phyloP scores from a whole-genome alignment of 2,113 vertebrate genomes.

The Pithys albifrons region DNA sequence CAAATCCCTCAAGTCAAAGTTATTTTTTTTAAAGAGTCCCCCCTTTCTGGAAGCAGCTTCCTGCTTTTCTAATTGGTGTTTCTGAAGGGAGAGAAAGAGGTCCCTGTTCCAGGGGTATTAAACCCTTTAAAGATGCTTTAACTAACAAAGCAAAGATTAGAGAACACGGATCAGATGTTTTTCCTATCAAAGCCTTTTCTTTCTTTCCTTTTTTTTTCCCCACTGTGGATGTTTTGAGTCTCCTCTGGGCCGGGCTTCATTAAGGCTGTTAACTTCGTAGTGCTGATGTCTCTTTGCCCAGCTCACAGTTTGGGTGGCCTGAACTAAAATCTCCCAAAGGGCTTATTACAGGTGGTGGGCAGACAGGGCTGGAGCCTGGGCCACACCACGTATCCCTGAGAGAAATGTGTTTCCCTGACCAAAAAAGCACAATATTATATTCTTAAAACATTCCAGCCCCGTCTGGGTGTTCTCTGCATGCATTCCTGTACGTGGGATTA shows the following conservation, averaged over 20 bases:
- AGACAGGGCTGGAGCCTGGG: constrained; percentile 77
- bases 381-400: constrained; percentile 71
- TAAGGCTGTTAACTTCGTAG: constrained; percentile 62
- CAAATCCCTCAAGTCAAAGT: neutral
- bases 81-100: constrained; percentile 42
- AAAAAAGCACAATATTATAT: constrained; percentile 77
- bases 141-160: constrained; percentile 56
- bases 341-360: constrained; percentile 84
- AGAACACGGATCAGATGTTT: constrained; percentile 63
- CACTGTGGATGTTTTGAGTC: constrained; percentile 42
- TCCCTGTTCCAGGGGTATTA: constrained; percentile 24
- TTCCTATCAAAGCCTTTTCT: constrained; percentile 63
- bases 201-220: constrained; percentile 48
- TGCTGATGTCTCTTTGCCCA: constrained; percentile 59
- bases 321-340: constrained; percentile 79
- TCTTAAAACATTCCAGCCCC: constrained; percentile 76
- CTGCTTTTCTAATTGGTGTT: constrained; percentile 45
- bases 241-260: constrained; percentile 58
- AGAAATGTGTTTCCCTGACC: constrained; percentile 76
- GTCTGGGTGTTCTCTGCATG: constrained; percentile 75
- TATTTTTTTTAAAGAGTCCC: neutral
- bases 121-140: constrained; percentile 39
- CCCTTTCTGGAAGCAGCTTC: constrained; percentile 5
- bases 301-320: constrained; percentile 88
- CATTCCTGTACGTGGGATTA: constrained; percentile 86